Evolutionary conservation across 2,113 vertebrate genomes (phyloP).

Genomic region (Dinomys branickii): DNA sequence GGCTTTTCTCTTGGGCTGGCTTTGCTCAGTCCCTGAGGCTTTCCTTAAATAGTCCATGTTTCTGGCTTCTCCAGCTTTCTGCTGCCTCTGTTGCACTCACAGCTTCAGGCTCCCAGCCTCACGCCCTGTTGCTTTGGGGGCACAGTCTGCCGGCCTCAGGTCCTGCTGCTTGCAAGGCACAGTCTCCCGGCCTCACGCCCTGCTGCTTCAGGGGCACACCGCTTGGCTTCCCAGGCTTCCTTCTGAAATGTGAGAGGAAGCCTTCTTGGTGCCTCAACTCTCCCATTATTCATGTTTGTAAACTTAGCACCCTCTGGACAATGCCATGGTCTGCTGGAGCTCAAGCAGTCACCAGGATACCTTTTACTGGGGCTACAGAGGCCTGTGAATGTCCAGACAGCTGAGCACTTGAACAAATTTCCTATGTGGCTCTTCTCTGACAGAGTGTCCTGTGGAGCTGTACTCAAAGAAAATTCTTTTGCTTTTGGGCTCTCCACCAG

Average conservation of each 20-base stretch:
- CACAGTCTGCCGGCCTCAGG: not conserved
- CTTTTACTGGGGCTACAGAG: no score
- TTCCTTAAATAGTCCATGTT: not conserved
- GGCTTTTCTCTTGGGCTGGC: not conserved
- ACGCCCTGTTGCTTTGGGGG: not conserved
- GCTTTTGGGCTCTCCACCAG: no score
- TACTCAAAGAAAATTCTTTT: no score
- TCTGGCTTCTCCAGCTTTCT: not conserved
- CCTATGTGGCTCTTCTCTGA: no score
- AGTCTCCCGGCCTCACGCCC: not conserved
- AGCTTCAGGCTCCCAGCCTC: not conserved
- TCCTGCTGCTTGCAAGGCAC: no score
- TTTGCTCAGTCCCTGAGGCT: not conserved
- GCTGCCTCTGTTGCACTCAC: not conserved
- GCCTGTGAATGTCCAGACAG: no score
- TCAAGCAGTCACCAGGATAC: no score
- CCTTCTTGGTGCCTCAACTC: not conserved
- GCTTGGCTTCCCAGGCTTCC: not conserved
- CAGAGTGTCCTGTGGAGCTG: no score
- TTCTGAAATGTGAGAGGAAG: not conserved
- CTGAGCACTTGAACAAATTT: no score
- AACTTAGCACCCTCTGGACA: not conserved
- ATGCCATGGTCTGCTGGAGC: not conserved
- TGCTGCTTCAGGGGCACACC: no score
- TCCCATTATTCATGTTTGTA: not conserved